These are phyloP conservation scores for Trachymyrmex septentrionalis DNA, from an alignment of 1,140 invertebrate genomes.

Conservation along the genomic window DNA sequence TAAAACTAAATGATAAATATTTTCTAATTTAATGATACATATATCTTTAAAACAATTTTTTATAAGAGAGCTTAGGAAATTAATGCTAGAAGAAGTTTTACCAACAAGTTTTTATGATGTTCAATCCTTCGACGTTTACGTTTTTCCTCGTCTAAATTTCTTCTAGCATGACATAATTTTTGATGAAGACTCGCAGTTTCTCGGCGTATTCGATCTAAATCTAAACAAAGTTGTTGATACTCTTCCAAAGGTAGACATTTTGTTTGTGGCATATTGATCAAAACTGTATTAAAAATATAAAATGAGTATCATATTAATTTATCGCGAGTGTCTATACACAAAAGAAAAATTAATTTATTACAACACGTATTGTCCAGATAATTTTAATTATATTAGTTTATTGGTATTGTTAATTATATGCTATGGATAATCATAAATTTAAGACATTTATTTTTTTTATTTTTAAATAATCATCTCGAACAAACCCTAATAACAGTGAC, in stretches of 20 bases:
- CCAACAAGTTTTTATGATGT: slow-evolving; percentile 89
- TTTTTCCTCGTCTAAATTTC: slow-evolving; percentile 92
- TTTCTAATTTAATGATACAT: background rate
- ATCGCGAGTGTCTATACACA: background rate
- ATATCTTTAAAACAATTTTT: background rate
- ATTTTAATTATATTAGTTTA: background rate
- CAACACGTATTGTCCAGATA: background rate
- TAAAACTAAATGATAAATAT: background rate
- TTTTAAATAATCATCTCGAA: background rate
- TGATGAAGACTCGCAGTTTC: slow-evolving; percentile 90
- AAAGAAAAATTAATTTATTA: background rate
- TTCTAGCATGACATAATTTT: slow-evolving; percentile 92
- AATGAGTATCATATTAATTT: background rate
- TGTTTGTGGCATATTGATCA: background rate
- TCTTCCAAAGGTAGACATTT: slow-evolving; percentile 85
- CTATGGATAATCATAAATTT: background rate
- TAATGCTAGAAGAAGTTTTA: slow-evolving; percentile 75
- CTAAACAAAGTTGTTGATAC: slow-evolving; percentile 89
- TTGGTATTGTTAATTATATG: background rate
- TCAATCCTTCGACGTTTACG: slow-evolving; percentile 89
- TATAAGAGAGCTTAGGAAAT: background rate
- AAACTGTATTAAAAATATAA: slow-evolving; percentile 2
- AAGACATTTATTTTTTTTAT: background rate
- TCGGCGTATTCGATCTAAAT: slow-evolving; percentile 89
- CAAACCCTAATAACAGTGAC: no score